Conservation (phyloP, 2,113 vertebrate genomes). For the Labeo catla region DNA sequence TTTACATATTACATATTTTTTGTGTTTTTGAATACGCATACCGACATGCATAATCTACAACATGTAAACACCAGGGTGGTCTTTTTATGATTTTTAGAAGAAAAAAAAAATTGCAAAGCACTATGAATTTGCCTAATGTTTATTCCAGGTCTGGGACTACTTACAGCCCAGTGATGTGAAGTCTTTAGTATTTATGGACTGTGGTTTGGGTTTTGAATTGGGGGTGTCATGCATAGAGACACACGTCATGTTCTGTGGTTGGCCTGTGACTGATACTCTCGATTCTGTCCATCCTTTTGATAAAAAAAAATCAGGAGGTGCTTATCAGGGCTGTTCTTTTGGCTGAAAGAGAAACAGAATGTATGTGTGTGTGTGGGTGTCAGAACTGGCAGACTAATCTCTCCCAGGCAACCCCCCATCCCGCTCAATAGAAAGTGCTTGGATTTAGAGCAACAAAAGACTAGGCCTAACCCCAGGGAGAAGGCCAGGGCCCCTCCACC, state of each 20-base stretch:
- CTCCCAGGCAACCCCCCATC: slow-evolving; percentile 73
- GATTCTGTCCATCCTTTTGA: slow-evolving; percentile 58
- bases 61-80: slow-evolving; percentile 29
- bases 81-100: slow-evolving; percentile 21
- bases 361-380: slow-evolving; percentile 45
- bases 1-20: neutral
- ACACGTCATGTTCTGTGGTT: slow-evolving; percentile 58
- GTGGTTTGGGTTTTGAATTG: slow-evolving; percentile 50
- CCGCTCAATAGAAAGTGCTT: slow-evolving; percentile 80
- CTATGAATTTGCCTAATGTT: slow-evolving; percentile 38
- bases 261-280: slow-evolving; percentile 46
- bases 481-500: slow-evolving; percentile 64
- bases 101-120: neutral
- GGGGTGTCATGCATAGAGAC: slow-evolving; percentile 54
- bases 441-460: slow-evolving; percentile 84
- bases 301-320: slow-evolving; percentile 39
- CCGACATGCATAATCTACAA: neutral
- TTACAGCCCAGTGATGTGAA: slow-evolving; percentile 45
- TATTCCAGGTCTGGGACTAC: slow-evolving; percentile 41
- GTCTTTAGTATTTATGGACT: slow-evolving; percentile 50
- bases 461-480: slow-evolving; percentile 72
- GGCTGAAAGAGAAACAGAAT: slow-evolving; percentile 47
- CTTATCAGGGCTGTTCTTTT: slow-evolving; percentile 56
- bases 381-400: slow-evolving; percentile 78
- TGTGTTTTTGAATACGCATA: neutral